Evolutionary conservation across 2,797 vertebrate genomes (phyloP), one percentile per base, ranked within the genome.

Genomic region (Takifugu ocellatus): DNA sequence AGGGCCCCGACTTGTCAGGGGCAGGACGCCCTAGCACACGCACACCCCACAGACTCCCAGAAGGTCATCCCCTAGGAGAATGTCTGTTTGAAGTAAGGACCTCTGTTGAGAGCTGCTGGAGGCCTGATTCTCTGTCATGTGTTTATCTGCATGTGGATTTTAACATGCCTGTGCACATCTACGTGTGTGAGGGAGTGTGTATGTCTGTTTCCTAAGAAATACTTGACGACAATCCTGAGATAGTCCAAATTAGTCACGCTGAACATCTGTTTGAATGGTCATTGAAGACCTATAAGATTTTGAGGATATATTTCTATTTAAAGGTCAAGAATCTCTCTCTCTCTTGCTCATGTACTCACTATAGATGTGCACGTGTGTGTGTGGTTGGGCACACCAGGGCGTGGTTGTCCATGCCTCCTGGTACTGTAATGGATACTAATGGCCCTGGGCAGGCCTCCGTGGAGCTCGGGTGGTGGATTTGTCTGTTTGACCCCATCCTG

Each of bases 11-110:
- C 5, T 15, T 43, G 36, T 68, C 51, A 48, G 27, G 62, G 42
- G 46, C 5, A 51, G 24, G 14, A 8, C 9, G 52, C 26, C 25
- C 15, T 4, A 15, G 49, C 52, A 36, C 43, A 54, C 15, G 63
- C 72, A 72, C 70, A 61, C 74, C 75, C 78, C 79, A 75, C 73
- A 60, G 80, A 62, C 65, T 79, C 69, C 76, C 66, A 82, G 87
- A 91, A 91, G 89, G 90, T 91, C 89, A 90, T 56, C 70, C 77
- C 78, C 84, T 84, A 75, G 52, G 83, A 84, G 82, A 66, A 68
- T 85, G 81, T 86, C 82, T 78, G 80, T 90, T 90, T 88, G 89
- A 91, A 87, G 80, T 81, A 57, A 75, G 65, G 78, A 76, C 79
- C 81, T 85, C 74, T 68, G 78, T 78, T 39, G 77, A 29, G 54